Evolutionary conservation across 2,113 vertebrate species (phyloP), one percentile per base, ranked within the genome.

Genomic region (Electrona antarctica): DNA sequence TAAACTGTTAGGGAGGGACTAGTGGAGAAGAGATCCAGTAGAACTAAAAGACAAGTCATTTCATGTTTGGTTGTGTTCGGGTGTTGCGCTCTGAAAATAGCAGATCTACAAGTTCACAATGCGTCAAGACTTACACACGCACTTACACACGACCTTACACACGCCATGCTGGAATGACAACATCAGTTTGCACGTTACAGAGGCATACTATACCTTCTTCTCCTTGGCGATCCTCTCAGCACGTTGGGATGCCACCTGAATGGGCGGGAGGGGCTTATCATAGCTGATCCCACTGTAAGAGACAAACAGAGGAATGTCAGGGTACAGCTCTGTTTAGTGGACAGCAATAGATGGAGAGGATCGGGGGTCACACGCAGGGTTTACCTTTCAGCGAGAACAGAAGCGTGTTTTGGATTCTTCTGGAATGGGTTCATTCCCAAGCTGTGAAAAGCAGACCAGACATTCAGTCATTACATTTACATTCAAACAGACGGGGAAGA

Each of bases 401-500:
- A 96, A 0, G 96, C 96, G 57, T 97, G 95, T 78, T 97, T 97
- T 56, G 95, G 96, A 83, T 98, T 97, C 92, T 98, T 97, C 93
- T 98, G 96, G 89, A 98, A 97, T 10, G 96, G 95, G 89, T 98
- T 97, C 95, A 97, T 96, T 64, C 96, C 95, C 29, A 97, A 91
- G 48, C 96, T 98, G 87, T 71, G 85, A 88, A 54, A 3, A 80
- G 50, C 74, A 62, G 61, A 64, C 10, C 4, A 65, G 0, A 48
- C 64, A 65, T 45, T 2, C 29, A 14, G 46, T 77, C 0, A 74
- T 60, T 54, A 60, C 7, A 33, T 7, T 41, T 41, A 10, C 3
- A 51, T 41, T 52, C n/a, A 14, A 14, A 63, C 8, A 28, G 3
- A 21, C 21, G 21, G 33, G 33, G 33, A 41, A 41, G 33, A 41